Evolutionary conservation across 2,888 invertebrate genomes (phyloP).

Genomic region (Scelioninae gen. 2): DNA sequence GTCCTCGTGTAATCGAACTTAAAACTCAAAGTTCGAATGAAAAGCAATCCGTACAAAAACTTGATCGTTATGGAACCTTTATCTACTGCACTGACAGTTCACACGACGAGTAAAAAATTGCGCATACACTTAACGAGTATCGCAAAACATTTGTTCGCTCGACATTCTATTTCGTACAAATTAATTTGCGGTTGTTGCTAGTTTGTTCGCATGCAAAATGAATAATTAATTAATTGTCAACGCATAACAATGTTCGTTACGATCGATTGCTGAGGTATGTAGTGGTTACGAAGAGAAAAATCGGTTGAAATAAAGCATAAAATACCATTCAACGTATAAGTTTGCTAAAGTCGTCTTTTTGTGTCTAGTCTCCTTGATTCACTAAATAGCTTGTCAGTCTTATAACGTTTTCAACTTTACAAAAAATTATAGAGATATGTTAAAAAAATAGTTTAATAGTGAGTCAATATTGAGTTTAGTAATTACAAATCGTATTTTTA

Average conservation of each 20-base stretch:
- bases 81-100: not conserved
- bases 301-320: slow-evolving; percentile 1
- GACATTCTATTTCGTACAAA: slow-evolving; percentile 23
- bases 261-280: slow-evolving; percentile 36
- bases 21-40: too few relatives aligned
- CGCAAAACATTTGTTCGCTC: slow-evolving; percentile 31
- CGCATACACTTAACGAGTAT: slow-evolving; percentile 16
- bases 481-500: slow-evolving; percentile 19
- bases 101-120: slow-evolving; percentile 19
- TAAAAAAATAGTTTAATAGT: slow-evolving; percentile 46
- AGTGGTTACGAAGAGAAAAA: slow-evolving; percentile 3
- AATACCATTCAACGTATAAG: slow-evolving; percentile 16
- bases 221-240: slow-evolving; percentile 12
- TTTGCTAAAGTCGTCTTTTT: slow-evolving; percentile 17
- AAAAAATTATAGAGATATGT: slow-evolving; percentile 39
- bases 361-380: slow-evolving; percentile 52
- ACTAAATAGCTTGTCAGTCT: slow-evolving; percentile 46
- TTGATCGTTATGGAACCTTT: slow-evolving; percentile 7
- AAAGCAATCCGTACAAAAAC: too few relatives aligned
- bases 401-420: slow-evolving; percentile 35
- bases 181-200: slow-evolving; percentile 17
- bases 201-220: slow-evolving; percentile 13
- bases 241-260: slow-evolving; percentile 5
- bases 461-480: slow-evolving; percentile 28
- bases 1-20: too few relatives aligned